Base-by-base conservation (phyloP, 2,797 vertebrate genomes). In the Scolopax rusticola region DNA sequence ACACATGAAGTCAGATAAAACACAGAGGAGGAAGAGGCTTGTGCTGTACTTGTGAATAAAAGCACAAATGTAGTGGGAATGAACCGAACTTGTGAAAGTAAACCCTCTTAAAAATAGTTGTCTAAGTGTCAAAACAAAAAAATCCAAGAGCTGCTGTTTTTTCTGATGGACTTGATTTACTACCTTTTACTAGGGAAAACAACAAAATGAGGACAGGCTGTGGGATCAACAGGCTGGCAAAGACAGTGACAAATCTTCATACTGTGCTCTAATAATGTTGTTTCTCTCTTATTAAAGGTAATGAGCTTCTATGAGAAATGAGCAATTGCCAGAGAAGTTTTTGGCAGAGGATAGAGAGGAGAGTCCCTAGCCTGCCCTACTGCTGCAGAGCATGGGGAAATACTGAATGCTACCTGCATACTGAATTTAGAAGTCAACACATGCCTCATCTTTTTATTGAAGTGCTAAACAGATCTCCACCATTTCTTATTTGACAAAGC, bases 401-500 rank as follows among this genome's bases (percentile, higher is more conserved):
- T 6, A 9, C 56, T 32, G 63, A 45, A 5, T 41, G 5, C 19
- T 15, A 0, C 45, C 64, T 30, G 2, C 21, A 8, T 38, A 4
- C 48, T 27, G 57, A 63, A 32, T 28, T 71, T 80, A 57, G 50
- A 50, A 89, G 27, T 48, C 56, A 51, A 7, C 25, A 20, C 36
- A 3, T 17, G 25, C 45, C 12, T 69, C 27, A 12, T 21, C n/a
- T 18, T 51, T 21, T 25, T 56, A 63, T 43, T 68, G 47, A 90
- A 71, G 50, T 71, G 56, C 47, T 82, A 13, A 82, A 54, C 67
- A 74, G 23, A 50, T 57, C 30, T 48, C 21, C 50, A 67, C 19
- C 32, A 23, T 84, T 79, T 78, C 51, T 65, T 51, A 38, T 30
- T 30, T 93, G 87, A 80, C 78, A 88, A 68, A 91, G 75, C 43